Conservation (phyloP, 2,797 vertebrate genomes). For the Rhynchotus rufescens region DNA sequence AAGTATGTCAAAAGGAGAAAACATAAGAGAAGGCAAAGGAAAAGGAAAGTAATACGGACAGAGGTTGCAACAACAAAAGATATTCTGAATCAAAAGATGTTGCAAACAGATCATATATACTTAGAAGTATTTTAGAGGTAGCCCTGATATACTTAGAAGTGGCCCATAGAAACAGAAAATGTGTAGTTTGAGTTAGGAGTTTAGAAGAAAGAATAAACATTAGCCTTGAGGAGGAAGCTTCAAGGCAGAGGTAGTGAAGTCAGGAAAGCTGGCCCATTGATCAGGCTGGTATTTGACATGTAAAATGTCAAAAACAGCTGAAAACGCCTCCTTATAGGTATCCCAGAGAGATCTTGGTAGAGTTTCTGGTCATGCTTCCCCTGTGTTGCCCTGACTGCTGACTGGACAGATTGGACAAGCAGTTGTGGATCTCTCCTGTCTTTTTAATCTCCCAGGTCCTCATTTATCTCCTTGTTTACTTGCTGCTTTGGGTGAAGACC, state of each 20-base stretch:
- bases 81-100: not conserved
- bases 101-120: not conserved
- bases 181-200: not conserved
- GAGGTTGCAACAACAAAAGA: not conserved
- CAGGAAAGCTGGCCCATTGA: not conserved
- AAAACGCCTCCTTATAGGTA: not conserved
- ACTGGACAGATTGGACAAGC: no score
- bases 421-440: no score
- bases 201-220: not conserved
- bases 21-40: not conserved
- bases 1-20: not conserved
- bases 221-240: not conserved
- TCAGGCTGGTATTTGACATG: not conserved
- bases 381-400: no score
- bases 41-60: not conserved
- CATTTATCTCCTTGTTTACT: not conserved
- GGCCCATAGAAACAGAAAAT: not conserved
- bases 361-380: not conserved
- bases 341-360: not conserved
- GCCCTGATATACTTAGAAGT: not conserved
- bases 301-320: no score
- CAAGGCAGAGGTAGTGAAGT: not conserved
- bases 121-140: not conserved
- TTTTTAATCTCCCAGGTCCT: not conserved
- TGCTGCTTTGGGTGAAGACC: not conserved